Base-by-base conservation (phyloP, 1,140 invertebrate species). In the Habropoda laboriosa region DNA sequence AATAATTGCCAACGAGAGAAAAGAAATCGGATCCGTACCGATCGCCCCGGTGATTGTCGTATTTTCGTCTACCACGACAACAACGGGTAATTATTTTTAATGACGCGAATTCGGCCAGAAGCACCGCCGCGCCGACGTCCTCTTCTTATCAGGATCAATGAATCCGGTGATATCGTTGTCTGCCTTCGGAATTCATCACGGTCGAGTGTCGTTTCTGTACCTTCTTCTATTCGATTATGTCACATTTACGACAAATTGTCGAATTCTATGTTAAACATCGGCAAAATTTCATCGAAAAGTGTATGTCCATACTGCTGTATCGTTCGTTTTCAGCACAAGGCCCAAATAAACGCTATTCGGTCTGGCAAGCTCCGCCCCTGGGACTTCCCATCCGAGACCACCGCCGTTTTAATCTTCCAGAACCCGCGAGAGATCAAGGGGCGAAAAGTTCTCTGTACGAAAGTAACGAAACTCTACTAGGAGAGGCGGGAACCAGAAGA, bases 1-100 rank as follows among this genome's bases (percentile, higher is more conserved):
- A 86, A 86, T 85, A 79, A 86, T 85, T 76, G 58, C 42, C 64
- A 72, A 64, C 42, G 24, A 73, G 40, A 64, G 57, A 47, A 64
- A 57, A 60, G 60, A 68, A 74, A 68, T 51, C 58, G 58, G 3
- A 32, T 30, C n/a, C 51, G 57, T 47, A 57, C 24, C 24, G 38
- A 53, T 49, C 51, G 57, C 55, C 57, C 30, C 57, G 38, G 57
- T 38, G 82, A 79, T 83, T 80, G 71, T 80, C 57, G n/a, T 68
- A 27, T 40, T 38, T 40, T 45, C 70, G 10, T 47, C 42, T 42
- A 3, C 42, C 53, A 27, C 57, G n/a, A 2, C 32, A 38, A 60
- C 57, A 66, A 70, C 45, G n/a, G 55, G 24, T 80, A 84, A 67
- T 83, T 83, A 80, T 79, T 79, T 83, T 85, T 83, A 83, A 42